Percentiles rank a stretch among this genome's conserved stretches.
Conservation (phyloP, 2,113 vertebrate genomes). For the Candoia aspera region DNA sequence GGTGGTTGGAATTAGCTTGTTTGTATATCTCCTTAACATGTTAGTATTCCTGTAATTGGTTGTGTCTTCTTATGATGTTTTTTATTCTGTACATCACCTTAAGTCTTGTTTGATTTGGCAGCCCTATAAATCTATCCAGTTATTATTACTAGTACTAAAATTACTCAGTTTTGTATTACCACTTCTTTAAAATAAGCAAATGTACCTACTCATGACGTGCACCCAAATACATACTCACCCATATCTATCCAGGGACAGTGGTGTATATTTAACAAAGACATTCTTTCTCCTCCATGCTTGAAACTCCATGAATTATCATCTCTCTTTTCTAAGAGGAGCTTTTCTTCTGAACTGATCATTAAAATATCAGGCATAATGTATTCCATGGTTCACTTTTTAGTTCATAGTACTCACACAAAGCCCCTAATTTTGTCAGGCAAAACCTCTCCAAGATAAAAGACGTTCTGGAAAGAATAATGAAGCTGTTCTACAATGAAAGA, state of each 20-base stretch:
- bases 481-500: slow-evolving; percentile 12
- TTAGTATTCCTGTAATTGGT: no score
- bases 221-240: not conserved
- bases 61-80: no score
- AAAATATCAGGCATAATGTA: slow-evolving; percentile 29
- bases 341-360: slow-evolving; percentile 26
- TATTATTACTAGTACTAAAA: not conserved
- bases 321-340: not conserved
- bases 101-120: no score
- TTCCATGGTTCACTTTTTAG: slow-evolving; percentile 20
- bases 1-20: no score
- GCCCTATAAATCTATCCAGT: no score
- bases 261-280: not conserved
- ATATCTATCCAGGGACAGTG: not conserved
- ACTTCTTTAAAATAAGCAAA: not conserved
- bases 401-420: slow-evolving; percentile 11
- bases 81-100: no score
- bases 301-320: not conserved
- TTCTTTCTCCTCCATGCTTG: not conserved
- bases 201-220: not conserved
- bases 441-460: slow-evolving; percentile 28
- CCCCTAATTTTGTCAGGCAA: slow-evolving; percentile 27
- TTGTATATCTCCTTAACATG: no score
- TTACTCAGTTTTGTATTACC: not conserved
- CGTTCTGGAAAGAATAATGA: slow-evolving; percentile 21